These are phyloP conservation scores for Callyntrura guangdongensis DNA, from an alignment of 2,888 invertebrate species.

Conservation along the genomic window DNA sequence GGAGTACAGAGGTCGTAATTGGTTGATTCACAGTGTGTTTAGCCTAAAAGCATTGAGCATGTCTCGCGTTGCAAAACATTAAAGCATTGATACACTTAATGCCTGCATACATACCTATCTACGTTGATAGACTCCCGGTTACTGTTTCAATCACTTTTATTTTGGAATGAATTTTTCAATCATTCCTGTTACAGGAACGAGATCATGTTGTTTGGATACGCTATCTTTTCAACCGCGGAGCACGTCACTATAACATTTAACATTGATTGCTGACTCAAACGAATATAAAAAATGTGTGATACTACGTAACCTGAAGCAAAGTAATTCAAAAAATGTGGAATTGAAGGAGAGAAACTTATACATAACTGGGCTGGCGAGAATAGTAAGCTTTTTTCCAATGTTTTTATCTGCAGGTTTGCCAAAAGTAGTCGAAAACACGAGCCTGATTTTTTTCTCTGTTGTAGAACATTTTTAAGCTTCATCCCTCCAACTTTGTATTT, in stretches of 20 bases:
- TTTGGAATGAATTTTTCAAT: too few species aligned
- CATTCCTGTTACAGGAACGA: too few species aligned
- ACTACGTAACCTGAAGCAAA: constrained; percentile 43
- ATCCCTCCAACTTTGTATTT: neutral
- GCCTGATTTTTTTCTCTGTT: constrained; percentile 17
- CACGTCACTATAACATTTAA: constrained; percentile 4
- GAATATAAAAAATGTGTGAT: constrained; percentile 29
- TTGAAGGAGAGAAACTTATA: neutral
- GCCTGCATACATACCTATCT: too few species aligned
- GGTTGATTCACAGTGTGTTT: too few species aligned
- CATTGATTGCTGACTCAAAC: constrained; percentile 5
- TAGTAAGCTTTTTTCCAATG: neutral
- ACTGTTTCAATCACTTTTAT: too few species aligned
- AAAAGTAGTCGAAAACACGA: neutral
- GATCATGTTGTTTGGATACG: too few species aligned
- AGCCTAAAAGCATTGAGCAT: too few species aligned
- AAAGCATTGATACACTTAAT: too few species aligned
- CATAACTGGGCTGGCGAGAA: neutral
- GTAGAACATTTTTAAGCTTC: too few species aligned
- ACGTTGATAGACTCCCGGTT: too few species aligned
- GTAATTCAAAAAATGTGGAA: constrained; percentile 22
- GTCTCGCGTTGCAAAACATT: too few species aligned
- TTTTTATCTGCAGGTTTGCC: neutral
- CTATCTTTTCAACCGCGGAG: constrained; percentile 15
- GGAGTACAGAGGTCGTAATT: too few species aligned